Percentiles rank a stretch among this genome's conserved stretches.
Evolutionary conservation across 1,140 invertebrate species (phyloP).

Genomic region (Drosophila willistoni): DNA sequence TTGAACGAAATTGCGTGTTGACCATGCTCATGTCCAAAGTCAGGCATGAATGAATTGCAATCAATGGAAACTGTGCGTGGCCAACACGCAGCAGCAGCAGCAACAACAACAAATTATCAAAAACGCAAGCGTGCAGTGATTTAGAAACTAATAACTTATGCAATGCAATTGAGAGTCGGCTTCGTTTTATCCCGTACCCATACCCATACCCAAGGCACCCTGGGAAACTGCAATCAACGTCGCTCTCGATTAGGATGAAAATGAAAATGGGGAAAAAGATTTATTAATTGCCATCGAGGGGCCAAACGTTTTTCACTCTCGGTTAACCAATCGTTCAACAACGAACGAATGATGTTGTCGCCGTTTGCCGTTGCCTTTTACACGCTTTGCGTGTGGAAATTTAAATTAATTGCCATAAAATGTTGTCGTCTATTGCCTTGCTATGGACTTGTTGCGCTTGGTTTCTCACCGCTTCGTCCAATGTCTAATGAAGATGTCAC

Average conservation of each 20-base stretch:
- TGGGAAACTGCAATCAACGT: slow-evolving; percentile 72
- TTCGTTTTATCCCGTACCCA: slow-evolving; percentile 48
- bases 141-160: slow-evolving; percentile 59
- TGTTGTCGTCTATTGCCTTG: slow-evolving; percentile 47
- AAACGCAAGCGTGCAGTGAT: slow-evolving; percentile 56
- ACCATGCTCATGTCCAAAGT: slow-evolving; percentile 16
- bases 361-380: slow-evolving; percentile 57
- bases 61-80: slow-evolving; percentile 38
- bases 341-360: slow-evolving; percentile 37
- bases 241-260: slow-evolving; percentile 65
- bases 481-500: slow-evolving; percentile 71
- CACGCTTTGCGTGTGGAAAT: slow-evolving; percentile 80
- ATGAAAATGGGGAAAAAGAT: slow-evolving; percentile 37
- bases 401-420: slow-evolving; percentile 77
- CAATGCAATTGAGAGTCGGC: slow-evolving; percentile 34
- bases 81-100: slow-evolving; percentile 17
- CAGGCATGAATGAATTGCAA: slow-evolving; percentile 54
- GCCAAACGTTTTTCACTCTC: slow-evolving; percentile 41
- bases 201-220: slow-evolving; percentile 45
- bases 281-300: slow-evolving; percentile 69
- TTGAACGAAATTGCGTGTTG: slow-evolving; percentile 53
- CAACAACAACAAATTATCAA: slow-evolving; percentile 45
- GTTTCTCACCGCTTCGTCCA: slow-evolving; percentile 38
- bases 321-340: slow-evolving; percentile 50
- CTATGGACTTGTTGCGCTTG: slow-evolving; percentile 58